Conservation (phyloP, 2,113 vertebrate genomes). For the Etheostoma cragini region DNA sequence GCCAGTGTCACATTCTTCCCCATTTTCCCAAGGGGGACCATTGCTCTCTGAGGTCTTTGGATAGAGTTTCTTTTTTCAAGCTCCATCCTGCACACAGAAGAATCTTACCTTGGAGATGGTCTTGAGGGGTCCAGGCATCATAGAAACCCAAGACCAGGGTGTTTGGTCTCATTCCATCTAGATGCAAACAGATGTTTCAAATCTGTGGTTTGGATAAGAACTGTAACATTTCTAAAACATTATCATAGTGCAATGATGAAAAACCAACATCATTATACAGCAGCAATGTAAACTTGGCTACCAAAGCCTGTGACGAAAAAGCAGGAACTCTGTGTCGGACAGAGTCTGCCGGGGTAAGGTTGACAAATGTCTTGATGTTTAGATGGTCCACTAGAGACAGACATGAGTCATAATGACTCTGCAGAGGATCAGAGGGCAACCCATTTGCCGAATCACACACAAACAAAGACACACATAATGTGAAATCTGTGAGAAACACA, state of each 20-base stretch:
- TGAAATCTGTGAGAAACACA: not conserved
- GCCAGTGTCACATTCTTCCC: conserved; percentile 88
- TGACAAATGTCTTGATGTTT: conserved; percentile 91
- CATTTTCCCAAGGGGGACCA: conserved; percentile 83
- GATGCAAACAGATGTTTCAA: conserved; percentile 9
- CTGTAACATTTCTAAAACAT: not conserved
- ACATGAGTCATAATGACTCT: conserved; percentile 87
- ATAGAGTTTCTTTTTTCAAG: conserved; percentile 57
- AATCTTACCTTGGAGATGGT: conserved; percentile 79
- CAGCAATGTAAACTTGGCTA: conserved; percentile 61
- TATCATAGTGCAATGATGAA: not conserved
- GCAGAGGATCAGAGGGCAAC: conserved; percentile 87
- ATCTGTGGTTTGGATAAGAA: not conserved
- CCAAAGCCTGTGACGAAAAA: conserved; percentile 92
- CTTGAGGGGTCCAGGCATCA: conserved; percentile 83
- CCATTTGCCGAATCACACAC: conserved; percentile 74
- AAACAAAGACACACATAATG: not conserved
- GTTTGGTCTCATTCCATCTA: conserved; percentile 90
- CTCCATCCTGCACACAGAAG: conserved; percentile 65
- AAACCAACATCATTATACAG: not conserved
- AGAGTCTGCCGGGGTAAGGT: conserved; percentile 87
- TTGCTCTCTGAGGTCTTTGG: conserved; percentile 53
- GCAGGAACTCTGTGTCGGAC: conserved; percentile 86
- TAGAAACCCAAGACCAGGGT: conserved; percentile 89
- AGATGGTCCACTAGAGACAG: conserved; percentile 89